Evolutionary conservation across 2,888 invertebrate genomes (phyloP), one percentile per base, ranked within the genome.

Genomic region (Eristalis intricaria): DNA sequence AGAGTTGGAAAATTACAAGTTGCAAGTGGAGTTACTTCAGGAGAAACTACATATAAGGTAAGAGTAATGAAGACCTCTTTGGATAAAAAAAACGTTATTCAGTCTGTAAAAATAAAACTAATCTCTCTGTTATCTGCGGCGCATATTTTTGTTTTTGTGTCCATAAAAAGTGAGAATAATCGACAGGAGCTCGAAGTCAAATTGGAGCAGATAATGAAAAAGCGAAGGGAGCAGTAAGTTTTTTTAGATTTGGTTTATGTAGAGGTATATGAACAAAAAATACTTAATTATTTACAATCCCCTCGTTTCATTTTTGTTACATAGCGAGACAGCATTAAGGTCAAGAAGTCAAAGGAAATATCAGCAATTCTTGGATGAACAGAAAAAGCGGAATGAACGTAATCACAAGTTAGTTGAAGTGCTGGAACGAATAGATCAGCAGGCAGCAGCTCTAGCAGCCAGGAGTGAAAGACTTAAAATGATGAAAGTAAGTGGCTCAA

Each of bases 391-490:
- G 63, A 95, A 95, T 87, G 94, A 95, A 89, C 94, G 95, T 40
- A 95, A 95, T 90, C 94, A 94, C 89, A 93, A 93, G 90, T 93
- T 95, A 79, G 91, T 95, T 32, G 93, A 94, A 81, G 93, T 94
- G 89, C 91, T 95, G 89, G 95, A 95, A 89, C 93, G 93, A 32
- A 94, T 95, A 81, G 95, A 95, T 91, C 94, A 93, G 88, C 93
- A 94, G 88, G 94, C 95, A 29, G 92, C 94, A 38, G 92, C 93
- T 89, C 93, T 95, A 90, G 94, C 94, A 26, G 94, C 95, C 1
- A 95, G 95, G 92, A 95, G 95, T 32, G 94, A 95, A 89, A 92
- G 94, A 79, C 94, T 95, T 35, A 94, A 94, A 91, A 91, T 93
- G 90, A 92, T 95, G 90, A 94, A 94, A 91, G 94, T 94, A 89